phyloP scores from a whole-genome alignment of 2,888 invertebrate genomes.

The Mechanitis messenoides region DNA sequence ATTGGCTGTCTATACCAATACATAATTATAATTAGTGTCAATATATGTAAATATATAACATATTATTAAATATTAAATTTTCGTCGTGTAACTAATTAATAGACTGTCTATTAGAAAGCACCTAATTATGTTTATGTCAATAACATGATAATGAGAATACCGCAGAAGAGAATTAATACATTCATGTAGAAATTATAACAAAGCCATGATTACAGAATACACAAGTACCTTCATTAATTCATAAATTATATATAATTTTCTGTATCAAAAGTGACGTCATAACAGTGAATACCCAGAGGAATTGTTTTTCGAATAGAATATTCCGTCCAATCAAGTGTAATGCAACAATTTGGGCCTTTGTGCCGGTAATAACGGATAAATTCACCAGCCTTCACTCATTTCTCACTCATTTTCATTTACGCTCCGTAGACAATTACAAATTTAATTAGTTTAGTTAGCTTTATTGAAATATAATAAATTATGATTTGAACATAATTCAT shows the following conservation, averaged over 20 bases:
- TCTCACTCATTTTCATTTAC: conserved; percentile 16
- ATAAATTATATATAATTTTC: too few species aligned
- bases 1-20: too few species aligned
- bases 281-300: conserved; percentile 9
- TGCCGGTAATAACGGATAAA: conserved; percentile 17
- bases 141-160: neutral
- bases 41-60: neutral
- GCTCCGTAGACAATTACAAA: conserved; percentile 9
- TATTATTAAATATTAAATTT: neutral
- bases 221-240: too few species aligned
- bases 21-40: neutral
- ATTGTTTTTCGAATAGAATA: conserved; percentile 13
- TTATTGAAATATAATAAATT: neutral
- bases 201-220: too few species aligned
- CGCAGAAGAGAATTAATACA: neutral
- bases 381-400: conserved; percentile 14
- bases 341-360: conserved; percentile 16
- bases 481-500: neutral
- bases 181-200: too few species aligned
- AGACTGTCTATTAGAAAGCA: conserved; percentile 2
- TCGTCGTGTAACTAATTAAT: neutral
- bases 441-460: neutral
- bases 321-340: conserved; percentile 14
- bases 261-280: neutral
- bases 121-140: conserved; percentile 4